phyloP scores from a whole-genome alignment of 2,113 vertebrate genomes.

The Lepisosteus osseus region DNA sequence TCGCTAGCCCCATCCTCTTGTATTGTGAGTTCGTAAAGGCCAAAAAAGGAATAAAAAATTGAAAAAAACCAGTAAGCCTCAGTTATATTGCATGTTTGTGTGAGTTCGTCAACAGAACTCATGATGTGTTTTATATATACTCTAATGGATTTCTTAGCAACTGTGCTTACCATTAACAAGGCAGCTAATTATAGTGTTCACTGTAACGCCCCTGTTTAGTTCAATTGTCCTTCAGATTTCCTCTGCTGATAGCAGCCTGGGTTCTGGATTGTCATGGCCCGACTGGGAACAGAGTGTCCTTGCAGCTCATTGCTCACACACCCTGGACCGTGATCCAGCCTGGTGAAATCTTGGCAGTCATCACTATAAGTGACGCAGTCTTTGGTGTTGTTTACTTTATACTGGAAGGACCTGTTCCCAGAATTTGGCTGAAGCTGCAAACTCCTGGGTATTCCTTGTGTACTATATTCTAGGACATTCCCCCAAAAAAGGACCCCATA shows the following conservation, averaged over 20 bases:
- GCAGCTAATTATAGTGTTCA: not conserved
- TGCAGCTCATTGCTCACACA: constrained; percentile 39
- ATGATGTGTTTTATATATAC: no score
- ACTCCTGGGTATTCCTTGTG: no score
- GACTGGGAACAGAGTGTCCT: constrained; percentile 21
- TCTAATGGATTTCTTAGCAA: not conserved
- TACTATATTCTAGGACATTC: no score
- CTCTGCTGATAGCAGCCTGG: not conserved
- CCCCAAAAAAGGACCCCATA: no score
- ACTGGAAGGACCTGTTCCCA: no score
- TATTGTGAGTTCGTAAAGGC: no score
- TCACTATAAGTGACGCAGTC: constrained; percentile 22
- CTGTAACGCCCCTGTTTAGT: not conserved
- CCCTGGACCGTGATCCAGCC: constrained; percentile 20
- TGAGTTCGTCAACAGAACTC: no score
- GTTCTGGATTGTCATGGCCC: not conserved
- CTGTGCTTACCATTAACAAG: not conserved
- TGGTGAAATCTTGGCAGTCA: not conserved
- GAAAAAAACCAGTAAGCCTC: no score
- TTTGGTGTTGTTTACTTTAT: not conserved
- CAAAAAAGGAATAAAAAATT: no score
- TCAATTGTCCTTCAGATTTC: not conserved
- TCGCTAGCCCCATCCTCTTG: no score
- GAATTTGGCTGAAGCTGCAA: no score
- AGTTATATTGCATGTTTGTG: no score